Evolutionary conservation across 2,888 invertebrate genomes (phyloP).

Genomic region (Cerceris rybyensis): DNA sequence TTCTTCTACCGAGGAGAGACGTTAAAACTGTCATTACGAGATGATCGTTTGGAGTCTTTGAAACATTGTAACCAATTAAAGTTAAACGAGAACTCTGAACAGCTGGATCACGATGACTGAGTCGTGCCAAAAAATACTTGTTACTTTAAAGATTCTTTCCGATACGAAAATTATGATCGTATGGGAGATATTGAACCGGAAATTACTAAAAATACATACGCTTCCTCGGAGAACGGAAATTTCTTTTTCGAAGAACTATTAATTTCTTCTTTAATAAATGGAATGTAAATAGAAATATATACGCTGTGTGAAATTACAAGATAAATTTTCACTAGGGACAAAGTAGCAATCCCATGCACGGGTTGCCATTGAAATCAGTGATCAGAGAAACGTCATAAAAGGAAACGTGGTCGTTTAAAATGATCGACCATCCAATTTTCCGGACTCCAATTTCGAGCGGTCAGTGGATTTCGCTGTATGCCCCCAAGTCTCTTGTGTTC

Average conservation of each 20-base stretch:
- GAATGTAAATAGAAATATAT: conserved; percentile 1
- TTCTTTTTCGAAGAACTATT: background rate
- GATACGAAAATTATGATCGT: conserved; percentile 5
- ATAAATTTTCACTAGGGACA: conserved; percentile 31
- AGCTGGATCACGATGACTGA: background rate
- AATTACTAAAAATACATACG: background rate
- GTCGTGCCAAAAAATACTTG: background rate
- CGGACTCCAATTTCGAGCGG: conserved; percentile 68
- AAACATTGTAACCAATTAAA: background rate
- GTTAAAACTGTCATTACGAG: background rate
- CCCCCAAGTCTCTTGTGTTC: conserved; percentile 42
- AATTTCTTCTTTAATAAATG: too few relatives aligned
- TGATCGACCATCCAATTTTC: conserved; percentile 71
- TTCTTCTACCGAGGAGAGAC: background rate
- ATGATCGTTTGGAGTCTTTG: background rate
- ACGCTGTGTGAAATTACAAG: background rate
- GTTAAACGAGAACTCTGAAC: background rate
- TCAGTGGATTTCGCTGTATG: conserved; percentile 51
- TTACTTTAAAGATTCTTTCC: conserved; percentile 7
- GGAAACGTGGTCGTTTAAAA: conserved; percentile 47
- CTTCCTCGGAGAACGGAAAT: background rate
- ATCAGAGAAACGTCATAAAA: conserved; percentile 31
- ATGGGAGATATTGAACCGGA: background rate
- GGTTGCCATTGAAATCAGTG: conserved; percentile 33
- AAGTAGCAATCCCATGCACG: conserved; percentile 48